A percentile compares a stretch with the other conserved stretches of the same genome.
These are phyloP conservation scores for Quiscalus mexicanus DNA, from an alignment of 2,113 vertebrate species.

Conservation along the genomic window DNA sequence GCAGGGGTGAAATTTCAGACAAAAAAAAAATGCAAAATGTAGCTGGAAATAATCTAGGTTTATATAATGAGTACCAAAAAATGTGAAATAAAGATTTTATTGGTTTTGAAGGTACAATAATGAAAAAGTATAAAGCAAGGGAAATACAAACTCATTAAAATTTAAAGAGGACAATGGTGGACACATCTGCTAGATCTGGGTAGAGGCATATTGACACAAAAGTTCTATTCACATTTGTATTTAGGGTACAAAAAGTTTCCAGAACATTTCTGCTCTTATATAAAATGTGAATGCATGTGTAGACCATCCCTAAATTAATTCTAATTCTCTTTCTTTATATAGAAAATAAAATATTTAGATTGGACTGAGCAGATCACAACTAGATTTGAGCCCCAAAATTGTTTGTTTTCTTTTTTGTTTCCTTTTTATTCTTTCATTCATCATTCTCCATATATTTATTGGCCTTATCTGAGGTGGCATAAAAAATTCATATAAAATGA, in stretches of 20 bases:
- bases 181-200: neutral
- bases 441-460: neutral
- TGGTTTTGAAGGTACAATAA: neutral
- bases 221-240: neutral
- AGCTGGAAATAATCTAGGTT: neutral
- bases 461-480: neutral
- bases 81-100: neutral
- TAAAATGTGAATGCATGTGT: neutral
- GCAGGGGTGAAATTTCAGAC: neutral
- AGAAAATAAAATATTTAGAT: neutral
- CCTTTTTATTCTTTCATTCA: neutral
- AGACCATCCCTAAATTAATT: neutral
- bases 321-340: neutral
- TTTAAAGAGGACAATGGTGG: neutral
- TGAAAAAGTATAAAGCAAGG: neutral
- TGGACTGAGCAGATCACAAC: neutral
- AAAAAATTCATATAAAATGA: neutral
- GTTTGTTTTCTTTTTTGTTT: accelerated
- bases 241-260: neutral
- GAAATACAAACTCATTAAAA: neutral
- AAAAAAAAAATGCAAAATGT: neutral
- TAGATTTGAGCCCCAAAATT: neutral
- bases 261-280: neutral
- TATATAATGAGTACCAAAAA: accelerated
- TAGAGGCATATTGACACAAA: neutral